phyloP scores from a whole-genome alignment of 2,113 vertebrate genomes.

The Dicerorhinus sumatrensis region DNA sequence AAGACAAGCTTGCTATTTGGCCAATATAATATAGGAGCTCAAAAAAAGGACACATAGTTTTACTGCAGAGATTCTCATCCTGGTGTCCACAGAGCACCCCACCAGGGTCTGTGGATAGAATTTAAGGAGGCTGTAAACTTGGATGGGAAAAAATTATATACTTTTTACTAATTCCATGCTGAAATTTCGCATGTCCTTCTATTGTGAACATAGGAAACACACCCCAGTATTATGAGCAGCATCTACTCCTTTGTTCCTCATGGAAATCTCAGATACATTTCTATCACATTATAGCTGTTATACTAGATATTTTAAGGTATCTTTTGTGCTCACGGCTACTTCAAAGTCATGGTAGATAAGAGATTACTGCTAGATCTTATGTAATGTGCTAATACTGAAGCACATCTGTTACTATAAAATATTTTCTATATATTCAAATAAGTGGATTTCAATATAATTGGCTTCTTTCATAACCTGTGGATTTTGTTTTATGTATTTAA shows the following conservation, averaged over 20 bases:
- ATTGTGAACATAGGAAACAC: background rate
- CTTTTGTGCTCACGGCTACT: background rate
- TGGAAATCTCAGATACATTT: background rate
- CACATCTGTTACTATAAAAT: too few relatives aligned
- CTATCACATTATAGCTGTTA: accelerated
- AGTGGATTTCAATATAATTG: background rate
- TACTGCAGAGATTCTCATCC: too few relatives aligned
- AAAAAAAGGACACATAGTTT: background rate
- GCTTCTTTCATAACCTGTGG: background rate
- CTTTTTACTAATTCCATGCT: background rate
- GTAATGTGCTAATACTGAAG: too few relatives aligned
- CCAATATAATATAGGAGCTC: too few relatives aligned
- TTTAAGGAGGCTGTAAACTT: background rate
- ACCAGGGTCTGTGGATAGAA: background rate
- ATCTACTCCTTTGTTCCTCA: background rate
- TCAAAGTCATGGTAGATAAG: background rate
- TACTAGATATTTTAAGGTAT: background rate
- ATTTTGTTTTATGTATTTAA: background rate
- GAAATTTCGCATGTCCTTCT: background rate
- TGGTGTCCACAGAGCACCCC: background rate
- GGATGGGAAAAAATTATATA: background rate
- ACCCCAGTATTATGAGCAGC: too few relatives aligned
- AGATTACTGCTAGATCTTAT: too few relatives aligned
- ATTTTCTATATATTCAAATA: background rate
- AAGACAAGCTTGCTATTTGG: background rate